Evolutionary conservation across 2,113 vertebrate species (phyloP).

Genomic region (Canis aureus): DNA sequence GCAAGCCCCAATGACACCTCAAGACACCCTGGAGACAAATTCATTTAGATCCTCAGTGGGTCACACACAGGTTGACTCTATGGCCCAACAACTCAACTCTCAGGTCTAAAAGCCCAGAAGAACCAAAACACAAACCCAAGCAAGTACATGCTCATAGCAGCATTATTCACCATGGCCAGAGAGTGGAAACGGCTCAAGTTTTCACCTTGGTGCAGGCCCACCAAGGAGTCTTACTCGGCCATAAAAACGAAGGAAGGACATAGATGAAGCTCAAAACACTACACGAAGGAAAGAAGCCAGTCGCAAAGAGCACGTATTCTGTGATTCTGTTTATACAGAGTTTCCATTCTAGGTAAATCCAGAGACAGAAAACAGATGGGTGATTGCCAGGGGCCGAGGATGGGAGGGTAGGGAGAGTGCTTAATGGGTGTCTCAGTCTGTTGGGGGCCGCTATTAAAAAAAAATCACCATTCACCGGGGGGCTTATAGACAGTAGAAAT

Average conservation of each 20-base stretch:
- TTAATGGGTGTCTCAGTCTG: background rate
- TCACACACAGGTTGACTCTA: accelerated
- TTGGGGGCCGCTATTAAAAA: background rate
- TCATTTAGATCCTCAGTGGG: accelerated
- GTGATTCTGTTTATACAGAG: accelerated
- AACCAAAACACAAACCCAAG: background rate
- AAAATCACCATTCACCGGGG: background rate
- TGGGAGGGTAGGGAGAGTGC: background rate
- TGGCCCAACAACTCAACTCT: accelerated
- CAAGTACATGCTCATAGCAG: accelerated
- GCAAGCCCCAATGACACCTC: accelerated
- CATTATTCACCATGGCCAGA: background rate
- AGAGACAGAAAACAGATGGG: background rate
- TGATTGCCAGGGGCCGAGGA: too few relatives aligned
- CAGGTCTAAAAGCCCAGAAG: background rate
- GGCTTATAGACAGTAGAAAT: background rate
- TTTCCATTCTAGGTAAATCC: background rate
- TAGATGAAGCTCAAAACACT: background rate
- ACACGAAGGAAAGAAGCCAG: background rate
- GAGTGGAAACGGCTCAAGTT: background rate
- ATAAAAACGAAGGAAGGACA: background rate
- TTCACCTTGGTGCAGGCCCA: background rate
- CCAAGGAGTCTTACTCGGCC: background rate
- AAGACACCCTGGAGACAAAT: background rate
- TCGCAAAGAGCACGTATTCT: background rate